Evolutionary conservation across 2,888 invertebrate species (phyloP).

Genomic region (Vesta saturnalis): DNA sequence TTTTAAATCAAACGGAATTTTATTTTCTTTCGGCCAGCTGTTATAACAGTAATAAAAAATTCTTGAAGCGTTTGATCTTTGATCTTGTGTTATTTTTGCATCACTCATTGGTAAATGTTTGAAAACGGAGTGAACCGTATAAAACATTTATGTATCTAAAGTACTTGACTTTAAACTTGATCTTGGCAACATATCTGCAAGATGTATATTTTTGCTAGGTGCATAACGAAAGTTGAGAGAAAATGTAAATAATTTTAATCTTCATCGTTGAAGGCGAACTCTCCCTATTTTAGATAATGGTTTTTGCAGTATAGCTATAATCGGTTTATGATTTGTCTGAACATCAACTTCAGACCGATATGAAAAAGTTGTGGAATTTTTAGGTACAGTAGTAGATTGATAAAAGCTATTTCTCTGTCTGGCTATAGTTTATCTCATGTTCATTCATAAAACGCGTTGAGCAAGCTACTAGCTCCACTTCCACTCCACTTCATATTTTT

Average conservation of each 20-base stretch:
- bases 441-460: conserved; percentile 33
- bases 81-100: conserved; percentile 21
- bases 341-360: conserved; percentile 36
- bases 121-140: conserved; percentile 39
- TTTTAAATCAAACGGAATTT: background rate
- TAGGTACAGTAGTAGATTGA: conserved; percentile 32
- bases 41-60: conserved; percentile 34
- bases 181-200: conserved; percentile 40
- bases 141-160: conserved; percentile 35
- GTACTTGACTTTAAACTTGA: conserved; percentile 27
- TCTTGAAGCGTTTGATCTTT: conserved; percentile 28
- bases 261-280: conserved; percentile 35
- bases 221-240: conserved; percentile 35
- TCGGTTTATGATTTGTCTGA: conserved; percentile 41
- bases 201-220: conserved; percentile 39
- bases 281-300: conserved; percentile 34
- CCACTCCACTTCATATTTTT: conserved; percentile 26
- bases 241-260: conserved; percentile 40
- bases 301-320: conserved; percentile 40
- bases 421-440: conserved; percentile 16
- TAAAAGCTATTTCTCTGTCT: conserved; percentile 12
- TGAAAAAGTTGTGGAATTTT: conserved; percentile 40
- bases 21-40: conserved; percentile 37
- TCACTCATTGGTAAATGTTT: conserved; percentile 38
- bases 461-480: conserved; percentile 34